Percentiles rank a stretch among this genome's conserved stretches.
phyloP scores from a whole-genome alignment of 2,797 vertebrate species.

The Propithecus deckenii region DNA sequence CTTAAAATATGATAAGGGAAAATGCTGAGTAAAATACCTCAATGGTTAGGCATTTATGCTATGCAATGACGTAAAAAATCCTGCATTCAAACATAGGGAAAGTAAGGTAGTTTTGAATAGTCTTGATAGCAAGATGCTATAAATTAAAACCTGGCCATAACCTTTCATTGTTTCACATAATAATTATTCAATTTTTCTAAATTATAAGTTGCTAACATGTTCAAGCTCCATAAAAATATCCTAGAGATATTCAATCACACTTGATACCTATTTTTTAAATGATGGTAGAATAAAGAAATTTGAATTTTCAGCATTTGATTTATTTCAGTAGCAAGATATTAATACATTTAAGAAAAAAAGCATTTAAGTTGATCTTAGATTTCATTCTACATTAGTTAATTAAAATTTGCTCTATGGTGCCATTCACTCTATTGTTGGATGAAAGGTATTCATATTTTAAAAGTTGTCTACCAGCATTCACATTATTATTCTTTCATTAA shows the following conservation, averaged over 20 bases:
- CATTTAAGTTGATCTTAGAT: neutral
- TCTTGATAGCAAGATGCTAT: neutral
- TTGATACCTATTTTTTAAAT: neutral
- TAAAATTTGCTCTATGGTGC: neutral
- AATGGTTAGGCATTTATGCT: neutral
- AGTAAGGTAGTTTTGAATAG: neutral
- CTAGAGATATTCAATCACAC: neutral
- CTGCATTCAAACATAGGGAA: neutral
- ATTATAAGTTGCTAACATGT: neutral
- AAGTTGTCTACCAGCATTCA: neutral
- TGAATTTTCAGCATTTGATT: neutral
- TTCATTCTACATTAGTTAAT: neutral
- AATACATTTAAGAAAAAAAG: neutral
- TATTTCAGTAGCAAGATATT: neutral
- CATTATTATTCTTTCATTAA: neutral
- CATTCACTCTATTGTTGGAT: neutral
- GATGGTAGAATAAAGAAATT: neutral
- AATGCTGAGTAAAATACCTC: slow-evolving; percentile 14
- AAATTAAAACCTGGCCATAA: neutral
- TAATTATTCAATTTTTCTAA: neutral
- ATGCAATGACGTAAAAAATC: neutral
- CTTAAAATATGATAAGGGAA: neutral
- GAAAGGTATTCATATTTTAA: neutral
- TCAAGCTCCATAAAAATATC: neutral
- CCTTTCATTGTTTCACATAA: neutral